A percentile compares a stretch with the other conserved stretches of the same genome.
Evolutionary conservation across 2,888 invertebrate species (phyloP).

Genomic region (Nomada flava): DNA sequence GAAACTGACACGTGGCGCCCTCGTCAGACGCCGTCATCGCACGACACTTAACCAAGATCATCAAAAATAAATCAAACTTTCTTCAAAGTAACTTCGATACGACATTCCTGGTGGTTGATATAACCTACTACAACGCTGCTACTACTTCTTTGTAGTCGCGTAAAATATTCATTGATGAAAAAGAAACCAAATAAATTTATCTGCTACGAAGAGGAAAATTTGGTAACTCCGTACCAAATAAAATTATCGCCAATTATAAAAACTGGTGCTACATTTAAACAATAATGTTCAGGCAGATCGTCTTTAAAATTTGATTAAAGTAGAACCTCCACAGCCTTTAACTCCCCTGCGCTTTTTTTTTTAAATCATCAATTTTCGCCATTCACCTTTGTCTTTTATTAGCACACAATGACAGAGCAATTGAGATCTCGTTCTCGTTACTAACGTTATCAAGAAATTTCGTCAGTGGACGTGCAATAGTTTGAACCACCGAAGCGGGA

Average conservation of each 20-base stretch:
- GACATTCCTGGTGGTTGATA: neutral
- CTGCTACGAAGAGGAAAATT: conserved; percentile 6
- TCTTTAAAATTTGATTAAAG: neutral
- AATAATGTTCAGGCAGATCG: neutral
- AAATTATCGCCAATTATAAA: neutral
- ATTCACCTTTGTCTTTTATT: neutral
- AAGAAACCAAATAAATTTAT: neutral
- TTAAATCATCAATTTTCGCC: neutral
- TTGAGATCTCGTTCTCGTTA: conserved; percentile 4
- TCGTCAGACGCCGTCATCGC: conserved; percentile 67
- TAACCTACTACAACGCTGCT: neutral
- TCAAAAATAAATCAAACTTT: conserved; percentile 52
- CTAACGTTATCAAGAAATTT: conserved; percentile 29
- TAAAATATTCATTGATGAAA: conserved; percentile 12
- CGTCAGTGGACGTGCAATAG: neutral
- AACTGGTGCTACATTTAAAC: neutral
- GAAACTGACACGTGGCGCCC: conserved; percentile 80
- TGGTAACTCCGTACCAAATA: neutral
- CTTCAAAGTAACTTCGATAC: conserved; percentile 6
- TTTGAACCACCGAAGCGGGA: conserved; percentile 24
- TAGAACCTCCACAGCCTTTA: neutral
- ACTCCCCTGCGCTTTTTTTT: neutral
- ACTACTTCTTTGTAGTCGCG: neutral
- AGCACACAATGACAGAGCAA: neutral
- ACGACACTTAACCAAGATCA: conserved; percentile 46